Conservation (phyloP, 2,113 vertebrate species). For the Sarotherodon lohbergeri region DNA sequence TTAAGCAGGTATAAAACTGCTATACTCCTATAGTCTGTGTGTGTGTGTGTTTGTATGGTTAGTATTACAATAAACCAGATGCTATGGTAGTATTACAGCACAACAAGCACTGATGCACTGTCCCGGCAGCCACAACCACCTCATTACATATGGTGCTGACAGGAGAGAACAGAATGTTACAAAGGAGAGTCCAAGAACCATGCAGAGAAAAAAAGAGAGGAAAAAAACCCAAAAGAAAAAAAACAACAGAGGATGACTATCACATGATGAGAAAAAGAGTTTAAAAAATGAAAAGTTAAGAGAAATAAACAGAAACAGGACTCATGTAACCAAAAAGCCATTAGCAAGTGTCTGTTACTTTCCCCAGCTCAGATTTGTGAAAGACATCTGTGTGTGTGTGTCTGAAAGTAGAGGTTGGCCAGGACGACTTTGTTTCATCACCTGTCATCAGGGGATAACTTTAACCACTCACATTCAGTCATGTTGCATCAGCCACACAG, state of each 20-base stretch:
- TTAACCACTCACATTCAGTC: not conserved
- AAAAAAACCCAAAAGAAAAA: not conserved
- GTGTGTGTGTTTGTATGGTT: not conserved
- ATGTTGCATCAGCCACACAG: not conserved
- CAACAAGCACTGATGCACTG: constrained; percentile 20
- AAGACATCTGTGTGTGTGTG: not conserved
- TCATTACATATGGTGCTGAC: constrained; percentile 48
- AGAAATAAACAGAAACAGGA: not conserved
- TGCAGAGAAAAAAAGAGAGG: not conserved
- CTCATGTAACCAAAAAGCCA: constrained; percentile 24
- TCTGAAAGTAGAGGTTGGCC: not conserved
- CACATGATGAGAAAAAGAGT: not conserved
- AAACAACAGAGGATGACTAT: not conserved
- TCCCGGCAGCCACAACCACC: constrained; percentile 24
- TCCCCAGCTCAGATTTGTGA: not conserved
- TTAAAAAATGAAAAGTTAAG: not conserved
- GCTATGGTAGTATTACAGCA: not conserved
- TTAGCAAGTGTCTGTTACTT: constrained; percentile 11
- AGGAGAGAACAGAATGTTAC: not conserved
- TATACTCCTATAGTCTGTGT: not conserved
- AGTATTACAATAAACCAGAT: constrained; percentile 10
- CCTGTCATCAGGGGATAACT: not conserved
- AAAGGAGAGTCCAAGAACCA: not conserved
- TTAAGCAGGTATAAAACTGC: not conserved
- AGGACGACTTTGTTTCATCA: not conserved